Evolutionary conservation across 2,797 vertebrate genomes (phyloP), one percentile per base, ranked within the genome.

Genomic region (Crax fasciolata): DNA sequence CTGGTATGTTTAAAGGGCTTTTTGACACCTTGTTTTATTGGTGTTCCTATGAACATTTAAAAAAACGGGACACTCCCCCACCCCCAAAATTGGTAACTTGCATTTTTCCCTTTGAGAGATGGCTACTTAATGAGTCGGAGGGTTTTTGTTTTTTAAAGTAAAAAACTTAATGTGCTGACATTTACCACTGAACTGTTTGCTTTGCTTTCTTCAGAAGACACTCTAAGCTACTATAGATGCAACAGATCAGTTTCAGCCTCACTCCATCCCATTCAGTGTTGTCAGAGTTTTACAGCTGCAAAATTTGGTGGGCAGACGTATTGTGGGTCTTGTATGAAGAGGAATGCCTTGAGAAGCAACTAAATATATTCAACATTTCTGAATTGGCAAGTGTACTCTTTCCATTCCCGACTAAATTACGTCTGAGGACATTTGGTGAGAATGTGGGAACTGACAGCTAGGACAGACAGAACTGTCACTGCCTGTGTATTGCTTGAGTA

Each of bases 281-380:
- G 27, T 89, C 70, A 52, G 35, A 74, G 52, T 90, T 90, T 57
- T 80, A 10, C 43, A 84, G 57, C 7, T 71, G 35, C 68, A 92
- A 38, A 79, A 71, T 87, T 71, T 57, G 38, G 32, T 87, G 48
- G 41, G 57, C 49, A 82, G 68, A 85, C 82, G 71, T 80, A 82
- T 74, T 93, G 79, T 85, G 70, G 68, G 44, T 91, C 52, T 89
- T 4, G 18, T 57, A 35, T 43, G 84, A 74, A 79, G 75, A 89
- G 41, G 24, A 77, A 89, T 83, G 52, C 61, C 63, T 39, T 77
- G 89, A 35, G 67, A 89, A 94, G 44, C 80, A 58, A 51, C 65
- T 80, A 83, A 89, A 94, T 93, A 87, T 77, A 71, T 85, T 87
- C 41, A 74, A 4, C n/a, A 58, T 91, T 95, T 93, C 63, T 3